Percentiles rank a stretch among this genome's conserved stretches.
Conservation (phyloP, 2,888 invertebrate species). For the Sussaba pulchella region DNA sequence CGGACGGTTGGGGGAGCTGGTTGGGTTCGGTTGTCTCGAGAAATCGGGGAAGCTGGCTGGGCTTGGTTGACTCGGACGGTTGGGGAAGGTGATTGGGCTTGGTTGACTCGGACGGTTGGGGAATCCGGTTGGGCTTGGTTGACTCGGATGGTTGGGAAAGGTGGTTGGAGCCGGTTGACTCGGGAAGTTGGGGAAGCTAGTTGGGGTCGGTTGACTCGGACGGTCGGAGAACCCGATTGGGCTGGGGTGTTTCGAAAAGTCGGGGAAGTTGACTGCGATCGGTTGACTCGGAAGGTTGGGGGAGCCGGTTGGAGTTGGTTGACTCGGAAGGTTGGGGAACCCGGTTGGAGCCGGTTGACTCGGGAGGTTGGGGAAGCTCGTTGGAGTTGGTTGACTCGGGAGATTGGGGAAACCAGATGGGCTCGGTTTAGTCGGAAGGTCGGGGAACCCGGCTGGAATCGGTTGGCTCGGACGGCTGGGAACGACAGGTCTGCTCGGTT, state of each 20-base stretch:
- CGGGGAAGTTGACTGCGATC: constrained; percentile 73
- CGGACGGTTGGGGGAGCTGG: constrained; percentile 21
- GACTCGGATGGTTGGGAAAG: not conserved
- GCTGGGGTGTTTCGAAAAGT: not conserved
- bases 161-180: not conserved
- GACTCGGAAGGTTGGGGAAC: not conserved
- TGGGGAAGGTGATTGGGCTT: not conserved
- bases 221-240: constrained; percentile 70
- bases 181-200: constrained; percentile 28
- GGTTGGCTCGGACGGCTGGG: constrained; percentile 79
- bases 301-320: constrained; percentile 37
- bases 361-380: constrained; percentile 62
- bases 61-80: not conserved
- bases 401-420: constrained; percentile 68
- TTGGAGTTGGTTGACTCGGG: constrained; percentile 76
- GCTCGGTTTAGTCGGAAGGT: constrained; percentile 76
- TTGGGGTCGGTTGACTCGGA: constrained; percentile 76
- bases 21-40: not conserved
- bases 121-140: not conserved
- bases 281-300: constrained; percentile 75
- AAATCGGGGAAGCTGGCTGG: not conserved
- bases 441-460: constrained; percentile 71
- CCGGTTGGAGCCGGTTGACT: constrained; percentile 78
- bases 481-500: constrained; percentile 27
- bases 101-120: constrained; percentile 1